A percentile compares a stretch with the other conserved stretches of the same genome.
Evolutionary conservation across 2,113 vertebrate species (phyloP).

Genomic region (Amphilophus citrinellus): DNA sequence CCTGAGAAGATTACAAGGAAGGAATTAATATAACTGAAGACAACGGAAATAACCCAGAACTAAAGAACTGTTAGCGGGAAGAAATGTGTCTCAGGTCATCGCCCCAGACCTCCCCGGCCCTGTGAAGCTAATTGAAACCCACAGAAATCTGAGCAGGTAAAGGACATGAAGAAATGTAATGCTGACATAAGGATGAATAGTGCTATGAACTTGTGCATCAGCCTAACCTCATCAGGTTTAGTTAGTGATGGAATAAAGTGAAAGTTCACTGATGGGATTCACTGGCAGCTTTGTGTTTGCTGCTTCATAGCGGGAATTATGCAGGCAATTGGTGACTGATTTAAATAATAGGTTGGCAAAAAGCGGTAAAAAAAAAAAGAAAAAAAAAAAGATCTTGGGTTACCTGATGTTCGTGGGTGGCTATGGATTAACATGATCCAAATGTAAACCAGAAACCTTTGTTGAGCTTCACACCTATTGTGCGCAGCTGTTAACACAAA

Average conservation of each 20-base stretch:
- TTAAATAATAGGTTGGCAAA: conserved; percentile 33
- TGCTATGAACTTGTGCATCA: conserved; percentile 15
- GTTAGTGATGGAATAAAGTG: conserved; percentile 15
- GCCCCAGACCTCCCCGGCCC: not conserved
- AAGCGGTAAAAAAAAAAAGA: conserved; percentile 6
- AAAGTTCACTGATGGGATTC: conserved; percentile 19
- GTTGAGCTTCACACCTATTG: not conserved
- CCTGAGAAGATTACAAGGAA: not conserved
- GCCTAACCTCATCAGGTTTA: conserved; percentile 19
- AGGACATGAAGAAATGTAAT: not conserved
- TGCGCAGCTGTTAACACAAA: conserved; percentile 28
- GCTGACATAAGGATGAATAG: conserved; percentile 12
- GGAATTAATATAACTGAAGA: not conserved
- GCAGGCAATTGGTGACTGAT: conserved; percentile 19
- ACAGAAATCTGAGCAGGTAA: not conserved
- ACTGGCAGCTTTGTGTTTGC: conserved; percentile 2
- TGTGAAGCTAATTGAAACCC: not conserved
- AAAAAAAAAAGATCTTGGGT: conserved; percentile 11
- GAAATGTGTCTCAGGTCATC: conserved; percentile 9
- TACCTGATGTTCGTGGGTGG: conserved; percentile 8
- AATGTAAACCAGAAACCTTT: conserved; percentile 14
- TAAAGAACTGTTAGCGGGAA: not conserved
- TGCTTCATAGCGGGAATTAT: conserved; percentile 1
- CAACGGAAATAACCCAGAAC: not conserved
- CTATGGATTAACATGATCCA: not conserved